A percentile compares a stretch with the other conserved stretches of the same genome.
These are phyloP conservation scores for Rhineura floridana DNA, from an alignment of 2,113 vertebrate species.

Conservation along the genomic window DNA sequence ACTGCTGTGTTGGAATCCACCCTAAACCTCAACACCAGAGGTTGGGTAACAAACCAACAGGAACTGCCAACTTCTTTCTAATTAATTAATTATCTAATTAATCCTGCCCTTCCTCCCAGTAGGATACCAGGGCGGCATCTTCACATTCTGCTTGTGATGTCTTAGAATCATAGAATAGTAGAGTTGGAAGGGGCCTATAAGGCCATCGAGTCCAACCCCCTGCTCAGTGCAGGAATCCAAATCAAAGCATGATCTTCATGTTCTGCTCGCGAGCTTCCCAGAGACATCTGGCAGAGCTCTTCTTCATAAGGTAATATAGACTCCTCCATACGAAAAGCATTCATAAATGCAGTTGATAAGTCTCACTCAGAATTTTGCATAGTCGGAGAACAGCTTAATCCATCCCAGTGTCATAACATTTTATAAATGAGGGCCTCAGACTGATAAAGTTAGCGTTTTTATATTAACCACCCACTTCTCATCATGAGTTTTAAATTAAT, in stretches of 20 bases:
- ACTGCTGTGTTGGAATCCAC: too few relatives aligned
- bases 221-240: too few relatives aligned
- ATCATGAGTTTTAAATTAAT: conserved; percentile 60
- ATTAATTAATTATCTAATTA: too few relatives aligned
- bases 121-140: too few relatives aligned
- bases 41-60: too few relatives aligned
- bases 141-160: too few relatives aligned
- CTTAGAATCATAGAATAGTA: too few relatives aligned
- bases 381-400: conserved; percentile 39
- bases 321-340: background rate
- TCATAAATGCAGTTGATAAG: fast-evolving
- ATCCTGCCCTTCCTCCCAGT: too few relatives aligned
- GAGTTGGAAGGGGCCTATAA: too few relatives aligned
- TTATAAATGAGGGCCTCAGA: conserved; percentile 50
- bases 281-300: background rate
- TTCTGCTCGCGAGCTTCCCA: background rate
- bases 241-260: background rate
- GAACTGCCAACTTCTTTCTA: too few relatives aligned
- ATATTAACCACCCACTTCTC: conserved; percentile 46
- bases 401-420: conserved; percentile 48
- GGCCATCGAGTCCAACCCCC: too few relatives aligned
- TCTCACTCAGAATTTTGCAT: background rate
- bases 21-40: background rate
- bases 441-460: conserved; percentile 57
- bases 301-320: background rate